A percentile compares a stretch with the other conserved stretches of the same genome.
These are phyloP conservation scores for Eupithecia subfuscata DNA, from an alignment of 2,888 invertebrate species.

Conservation along the genomic window DNA sequence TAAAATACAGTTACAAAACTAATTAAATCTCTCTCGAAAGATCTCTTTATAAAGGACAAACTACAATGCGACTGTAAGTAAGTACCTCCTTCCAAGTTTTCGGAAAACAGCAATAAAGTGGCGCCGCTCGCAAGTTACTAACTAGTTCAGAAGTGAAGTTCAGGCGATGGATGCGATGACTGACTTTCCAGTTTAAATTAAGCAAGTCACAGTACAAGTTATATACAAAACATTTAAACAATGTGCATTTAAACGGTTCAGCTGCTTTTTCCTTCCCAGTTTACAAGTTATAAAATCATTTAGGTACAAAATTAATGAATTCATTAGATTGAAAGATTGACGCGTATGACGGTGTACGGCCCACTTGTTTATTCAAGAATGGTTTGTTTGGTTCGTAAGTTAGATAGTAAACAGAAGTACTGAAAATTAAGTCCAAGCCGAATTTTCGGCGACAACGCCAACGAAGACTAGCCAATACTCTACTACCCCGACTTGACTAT, in stretches of 20 bases:
- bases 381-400: too few species aligned
- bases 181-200: slow-evolving; percentile 18
- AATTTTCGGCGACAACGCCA: too few species aligned
- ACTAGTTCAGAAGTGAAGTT: slow-evolving; percentile 4
- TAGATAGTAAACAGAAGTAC: too few species aligned
- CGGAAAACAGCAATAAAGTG: slow-evolving; percentile 7
- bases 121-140: slow-evolving; percentile 6
- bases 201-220: slow-evolving; percentile 21
- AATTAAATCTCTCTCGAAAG: not conserved
- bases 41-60: slow-evolving; percentile 3
- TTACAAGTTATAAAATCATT: too few species aligned
- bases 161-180: slow-evolving; percentile 24
- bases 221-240: not conserved
- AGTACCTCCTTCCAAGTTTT: not conserved
- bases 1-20: not conserved
- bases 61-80: not conserved
- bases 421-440: too few species aligned
- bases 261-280: not conserved
- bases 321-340: not conserved
- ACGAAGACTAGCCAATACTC: too few species aligned
- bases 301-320: not conserved
- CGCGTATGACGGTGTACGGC: not conserved
- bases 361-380: too few species aligned
- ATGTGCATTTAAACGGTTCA: not conserved
- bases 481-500: too few species aligned